Base-by-base conservation (phyloP, 1,140 invertebrate species). In the Phymorhynchus buccinoides region DNA sequence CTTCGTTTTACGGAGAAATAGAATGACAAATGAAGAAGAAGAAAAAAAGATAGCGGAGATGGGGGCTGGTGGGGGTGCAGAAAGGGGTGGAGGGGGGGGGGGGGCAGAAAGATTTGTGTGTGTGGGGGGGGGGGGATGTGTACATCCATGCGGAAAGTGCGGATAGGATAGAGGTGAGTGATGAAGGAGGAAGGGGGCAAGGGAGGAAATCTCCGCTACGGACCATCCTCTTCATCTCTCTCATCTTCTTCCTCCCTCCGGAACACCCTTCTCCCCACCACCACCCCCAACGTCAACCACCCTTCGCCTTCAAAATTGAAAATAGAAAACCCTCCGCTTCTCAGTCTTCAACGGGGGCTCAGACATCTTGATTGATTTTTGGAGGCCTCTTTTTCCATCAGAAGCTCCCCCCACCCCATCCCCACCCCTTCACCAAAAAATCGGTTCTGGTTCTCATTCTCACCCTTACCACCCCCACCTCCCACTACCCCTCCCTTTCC, bases 321-420 rank as follows among this genome's bases (percentile, higher is more conserved):
- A 79, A 56, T 52, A 52, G 41, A 48, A 79, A 79, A 79, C 77
- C 75, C 41, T 41, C 44, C 35, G 48, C 77, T 79, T 79, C n/a
- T n/a, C n/a, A n/a, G n/a, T 52, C 44, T 52, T 52, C 42, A 79
- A 32, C 44, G 35, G 4, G n/a, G 41, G 27, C 44, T 79, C 77
- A 32, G 44, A 48, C 77, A 56, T 48, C 77, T 56, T 79, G 80
- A 66, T 82, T 82, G 80, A 82, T 82, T 82, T 82, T 82, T 66
- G n/a, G n/a, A n/a, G n/a, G 32, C 82, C 83, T 42, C 81, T 48
- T 83, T 82, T 52, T 75, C 71, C n/a, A 32, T 39, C 44, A 75
- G 68, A 30, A 41, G 42, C 75, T 84, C 41, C 32, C 37, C 81
- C 42, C 66, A 30, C 37, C 35, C 81, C n/a, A n/a, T n/a, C n/a